Base-by-base conservation (phyloP, 2,888 invertebrate species). In the Baccha elongata region DNA sequence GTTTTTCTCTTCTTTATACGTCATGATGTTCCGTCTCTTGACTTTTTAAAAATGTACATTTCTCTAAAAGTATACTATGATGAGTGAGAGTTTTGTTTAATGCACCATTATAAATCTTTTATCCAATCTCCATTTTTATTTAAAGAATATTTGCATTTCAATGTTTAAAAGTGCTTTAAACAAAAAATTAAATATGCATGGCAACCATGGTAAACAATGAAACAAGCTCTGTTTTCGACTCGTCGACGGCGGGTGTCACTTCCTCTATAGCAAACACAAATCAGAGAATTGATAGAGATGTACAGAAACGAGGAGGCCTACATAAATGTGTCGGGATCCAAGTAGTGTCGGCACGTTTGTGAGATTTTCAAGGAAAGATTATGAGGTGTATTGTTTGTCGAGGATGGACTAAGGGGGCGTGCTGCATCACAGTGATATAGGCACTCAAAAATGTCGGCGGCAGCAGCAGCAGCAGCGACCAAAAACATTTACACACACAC, bases 291-390 rank as follows among this genome's bases (percentile, higher is more conserved):
- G 40, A 58, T 23, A 11, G 58, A 19, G 21, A 48, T 37, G 48
- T 17, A 17, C 52, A 15, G 44, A n/a, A 10, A 37, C 19, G 46
- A 40, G 60, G 29, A 23, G 60, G 60, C 67, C 23, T 44, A 69
- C 42, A 48, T 42, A 55, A 69, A 55, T 68, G 21, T 74, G 74
- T 37, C 53, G 26, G 74, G 35, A 48, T 37, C 17, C 21, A 26
- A 53, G 52, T 48, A 68, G 62, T 74, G 68, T 74, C 69, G 68
- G 74, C 80, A 80, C 80, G 80, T 80, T 69, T 80, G 58, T 65
- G 75, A 81, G 81, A 81, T 76, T 80, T 81, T 65, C 65, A 71
- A 76, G 71, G 75, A 65, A 81, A 81, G 71, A 81, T 81, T 71
- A 80, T 81, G 65, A 75, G 75, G 75, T 65, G 65, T 53, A 71